Conservation (phyloP, 2,797 vertebrate species). For the Enteromius thamalakanensis region DNA sequence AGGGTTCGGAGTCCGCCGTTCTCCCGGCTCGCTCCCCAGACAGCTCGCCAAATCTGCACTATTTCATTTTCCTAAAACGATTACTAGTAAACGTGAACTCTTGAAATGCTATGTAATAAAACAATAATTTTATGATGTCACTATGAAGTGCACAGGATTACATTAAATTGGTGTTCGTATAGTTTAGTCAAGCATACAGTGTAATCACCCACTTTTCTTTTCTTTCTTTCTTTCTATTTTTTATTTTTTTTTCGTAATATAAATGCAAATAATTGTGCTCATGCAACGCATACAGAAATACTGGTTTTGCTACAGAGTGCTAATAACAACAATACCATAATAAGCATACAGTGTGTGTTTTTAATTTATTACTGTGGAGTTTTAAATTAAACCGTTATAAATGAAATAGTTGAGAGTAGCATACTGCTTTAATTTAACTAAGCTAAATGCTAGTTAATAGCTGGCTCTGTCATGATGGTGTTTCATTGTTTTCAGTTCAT, state of each 20-base stretch:
- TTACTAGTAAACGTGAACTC: no score
- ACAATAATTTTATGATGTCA: neutral
- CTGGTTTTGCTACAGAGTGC: neutral
- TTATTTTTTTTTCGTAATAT: neutral
- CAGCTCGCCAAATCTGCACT: no score
- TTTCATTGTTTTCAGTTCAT: neutral
- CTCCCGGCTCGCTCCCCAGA: no score
- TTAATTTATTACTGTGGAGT: neutral
- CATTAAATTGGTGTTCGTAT: neutral
- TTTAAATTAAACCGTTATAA: neutral
- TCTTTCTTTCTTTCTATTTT: neutral
- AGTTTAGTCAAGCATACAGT: no score
- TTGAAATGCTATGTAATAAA: neutral
- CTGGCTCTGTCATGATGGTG: neutral
- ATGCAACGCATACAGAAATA: neutral
- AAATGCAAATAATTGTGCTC: neutral
- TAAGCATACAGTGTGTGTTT: neutral
- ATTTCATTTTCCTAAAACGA: no score
- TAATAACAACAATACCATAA: neutral
- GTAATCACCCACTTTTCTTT: no score
- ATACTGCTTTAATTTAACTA: neutral
- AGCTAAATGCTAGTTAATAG: neutral
- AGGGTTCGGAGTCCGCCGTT: no score
- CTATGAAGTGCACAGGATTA: neutral
- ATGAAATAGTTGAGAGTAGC: neutral